Base-by-base conservation (phyloP, 2,888 invertebrate genomes). In the Acleris cristana region DNA sequence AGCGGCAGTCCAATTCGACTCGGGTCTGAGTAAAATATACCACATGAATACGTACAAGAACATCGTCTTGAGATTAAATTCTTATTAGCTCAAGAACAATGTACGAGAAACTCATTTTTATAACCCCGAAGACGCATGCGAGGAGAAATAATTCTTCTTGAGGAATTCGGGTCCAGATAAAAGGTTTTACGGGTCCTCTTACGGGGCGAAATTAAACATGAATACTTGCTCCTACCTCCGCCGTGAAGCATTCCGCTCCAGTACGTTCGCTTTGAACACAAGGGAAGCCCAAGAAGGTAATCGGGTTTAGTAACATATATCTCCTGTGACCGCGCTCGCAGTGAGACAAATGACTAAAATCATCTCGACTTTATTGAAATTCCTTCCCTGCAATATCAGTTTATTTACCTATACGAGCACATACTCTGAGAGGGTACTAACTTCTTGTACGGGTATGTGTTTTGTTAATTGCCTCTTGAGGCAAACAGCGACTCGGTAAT, bases 161-260 rank as follows among this genome's bases (percentile, higher is more conserved):
- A 82, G 78, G 87, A 88, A 90, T 89, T 85, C 70, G 81, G 85
- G 86, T 85, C 80, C 84, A 85, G 85, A 85, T 81, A 84, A 88
- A 87, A 88, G 82, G 84, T 89, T 87, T 88, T 85, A 80, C 79
- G 80, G 80, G 79, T 81, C 81, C 84, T 85, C 76, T 82, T 85
- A 81, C 73, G 76, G 80, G 85, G 83, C 83, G 87, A 91, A 90
- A 91, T 92, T 90, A 89, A 89, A 90, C 89, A 90, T 90, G 89
- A 90, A 90, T 91, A 89, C 90, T 87, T 90, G 86, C 89, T 85
- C 85, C 89, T 91, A 89, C 91, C 91, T 87, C 82, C 86, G 88
- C 88, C 84, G 88, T 86, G 89, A 86, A 90, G 89, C 85, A 89
- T 92, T 92, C 91, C 92, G 82, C 85, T 85, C 80, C 87, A 85